phyloP scores from a whole-genome alignment of 2,888 invertebrate species.

The Craniophora ligustri region DNA sequence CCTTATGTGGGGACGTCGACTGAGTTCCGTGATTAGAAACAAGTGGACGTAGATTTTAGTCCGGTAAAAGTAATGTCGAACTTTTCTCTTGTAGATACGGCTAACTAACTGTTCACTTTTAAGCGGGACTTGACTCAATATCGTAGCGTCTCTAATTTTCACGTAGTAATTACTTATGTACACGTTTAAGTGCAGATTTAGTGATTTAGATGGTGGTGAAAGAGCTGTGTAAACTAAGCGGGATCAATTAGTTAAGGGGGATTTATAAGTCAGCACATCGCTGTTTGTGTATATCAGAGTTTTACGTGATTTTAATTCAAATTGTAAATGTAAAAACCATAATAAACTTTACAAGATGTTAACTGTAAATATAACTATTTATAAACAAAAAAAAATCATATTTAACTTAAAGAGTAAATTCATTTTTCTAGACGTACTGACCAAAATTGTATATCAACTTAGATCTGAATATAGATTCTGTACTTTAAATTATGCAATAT shows the following conservation, averaged over 20 bases:
- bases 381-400: conserved; percentile 38
- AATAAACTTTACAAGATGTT: conserved; percentile 47
- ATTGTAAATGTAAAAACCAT: conserved; percentile 46
- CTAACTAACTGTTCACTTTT: conserved; percentile 50
- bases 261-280: conserved; percentile 65
- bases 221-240: conserved; percentile 83
- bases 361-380: conserved; percentile 48
- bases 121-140: conserved; percentile 62
- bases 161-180: conserved; percentile 58
- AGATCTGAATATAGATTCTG: conserved; percentile 41
- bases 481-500: conserved; percentile 39
- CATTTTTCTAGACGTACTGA: conserved; percentile 50
- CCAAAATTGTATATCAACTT: conserved; percentile 49
- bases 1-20: conserved; percentile 97
- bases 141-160: conserved; percentile 77
- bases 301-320: conserved; percentile 60
- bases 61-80: conserved; percentile 36
- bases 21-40: conserved; percentile 93
- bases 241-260: conserved; percentile 85
- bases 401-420: conserved; percentile 38
- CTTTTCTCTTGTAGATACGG: conserved; percentile 41
- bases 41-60: conserved; percentile 89
- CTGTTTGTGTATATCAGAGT: conserved; percentile 67
- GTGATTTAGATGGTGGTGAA: conserved; percentile 69
- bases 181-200: conserved; percentile 47